Evolutionary conservation across 2,888 invertebrate species (phyloP).

Genomic region (Thecocarcelia acutangulata): DNA sequence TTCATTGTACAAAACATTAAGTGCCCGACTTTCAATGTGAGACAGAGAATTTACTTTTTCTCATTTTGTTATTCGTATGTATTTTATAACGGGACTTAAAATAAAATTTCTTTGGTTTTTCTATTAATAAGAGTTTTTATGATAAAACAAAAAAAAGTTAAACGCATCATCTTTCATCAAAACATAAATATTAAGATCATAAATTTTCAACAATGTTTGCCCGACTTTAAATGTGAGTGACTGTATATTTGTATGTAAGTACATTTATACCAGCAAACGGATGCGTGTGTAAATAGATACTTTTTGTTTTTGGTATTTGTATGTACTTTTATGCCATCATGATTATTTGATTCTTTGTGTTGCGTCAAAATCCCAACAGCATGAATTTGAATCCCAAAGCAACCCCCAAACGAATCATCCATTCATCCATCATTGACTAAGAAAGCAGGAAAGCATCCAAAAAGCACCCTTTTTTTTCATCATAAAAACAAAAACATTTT

Average conservation of each 20-base stretch:
- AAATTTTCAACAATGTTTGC: no score
- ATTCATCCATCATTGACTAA: slow-evolving; percentile 48
- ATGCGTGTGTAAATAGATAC: not conserved
- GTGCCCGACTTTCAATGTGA: no score
- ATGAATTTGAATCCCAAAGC: slow-evolving; percentile 81
- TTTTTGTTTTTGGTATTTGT: not conserved
- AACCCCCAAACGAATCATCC: slow-evolving; percentile 74
- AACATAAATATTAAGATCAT: no score
- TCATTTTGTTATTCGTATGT: no score
- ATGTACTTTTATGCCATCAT: not conserved
- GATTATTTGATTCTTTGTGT: slow-evolving; percentile 44
- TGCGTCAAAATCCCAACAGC: slow-evolving; percentile 79
- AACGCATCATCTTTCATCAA: no score
- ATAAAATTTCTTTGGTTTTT: no score
- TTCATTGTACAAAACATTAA: no score
- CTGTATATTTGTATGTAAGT: not conserved
- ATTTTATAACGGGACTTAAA: no score
- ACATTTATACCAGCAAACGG: not conserved
- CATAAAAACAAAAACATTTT: slow-evolving; percentile 70
- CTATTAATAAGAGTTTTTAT: no score
- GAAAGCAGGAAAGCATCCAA: slow-evolving; percentile 21
- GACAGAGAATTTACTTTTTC: no score
- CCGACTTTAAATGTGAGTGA: no score
- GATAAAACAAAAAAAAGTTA: no score
- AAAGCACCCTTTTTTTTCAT: slow-evolving; percentile 69